These are phyloP conservation scores for Therioaphis trifolii DNA, from an alignment of 2,888 invertebrate genomes.

Conservation along the genomic window DNA sequence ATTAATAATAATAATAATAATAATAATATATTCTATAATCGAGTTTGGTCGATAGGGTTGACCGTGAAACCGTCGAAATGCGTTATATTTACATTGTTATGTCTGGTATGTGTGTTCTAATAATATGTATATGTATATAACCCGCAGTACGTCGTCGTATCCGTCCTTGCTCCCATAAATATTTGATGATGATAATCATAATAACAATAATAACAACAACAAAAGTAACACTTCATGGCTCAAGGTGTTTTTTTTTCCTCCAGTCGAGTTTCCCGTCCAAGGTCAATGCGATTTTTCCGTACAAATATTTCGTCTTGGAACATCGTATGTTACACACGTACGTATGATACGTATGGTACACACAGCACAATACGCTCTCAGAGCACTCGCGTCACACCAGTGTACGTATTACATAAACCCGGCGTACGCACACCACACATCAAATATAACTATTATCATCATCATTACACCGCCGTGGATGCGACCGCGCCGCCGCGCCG, in stretches of 20 bases:
- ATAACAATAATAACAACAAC: background rate
- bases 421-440: too few species aligned
- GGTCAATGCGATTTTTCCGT: constrained; percentile 50
- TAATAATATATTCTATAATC: constrained; percentile 15
- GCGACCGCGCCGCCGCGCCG: background rate
- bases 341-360: background rate
- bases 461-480: too few species aligned
- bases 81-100: constrained; percentile 26
- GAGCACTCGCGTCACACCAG: too few species aligned
- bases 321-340: background rate
- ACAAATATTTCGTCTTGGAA: background rate
- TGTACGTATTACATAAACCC: too few species aligned
- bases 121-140: too few species aligned
- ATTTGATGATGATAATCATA: constrained; percentile 14
- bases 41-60: constrained; percentile 10
- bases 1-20: too few species aligned
- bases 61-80: constrained; percentile 16
- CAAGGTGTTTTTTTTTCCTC: constrained; percentile 36
- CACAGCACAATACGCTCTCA: background rate
- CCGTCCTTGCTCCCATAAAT: constrained; percentile 51
- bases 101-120: too few species aligned
- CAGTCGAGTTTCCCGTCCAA: constrained; percentile 38
- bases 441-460: too few species aligned
- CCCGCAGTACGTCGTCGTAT: too few species aligned
- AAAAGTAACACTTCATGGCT: constrained; percentile 16